phyloP scores from a whole-genome alignment of 2,797 vertebrate species.

The Esox lucius region DNA sequence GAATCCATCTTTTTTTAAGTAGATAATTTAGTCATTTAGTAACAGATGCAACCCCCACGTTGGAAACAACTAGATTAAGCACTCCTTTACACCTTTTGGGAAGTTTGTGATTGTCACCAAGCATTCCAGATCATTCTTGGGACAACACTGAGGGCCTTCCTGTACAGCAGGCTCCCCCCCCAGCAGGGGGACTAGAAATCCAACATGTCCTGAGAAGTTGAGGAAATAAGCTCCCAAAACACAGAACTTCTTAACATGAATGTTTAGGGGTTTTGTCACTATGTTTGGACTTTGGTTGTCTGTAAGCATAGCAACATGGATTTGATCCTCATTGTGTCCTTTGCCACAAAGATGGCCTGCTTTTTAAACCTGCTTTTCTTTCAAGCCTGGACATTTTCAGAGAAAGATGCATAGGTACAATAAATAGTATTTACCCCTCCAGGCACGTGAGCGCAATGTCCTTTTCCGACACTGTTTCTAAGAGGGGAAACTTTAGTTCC shows the following conservation, averaged over 20 bases:
- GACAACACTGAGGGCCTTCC: not conserved
- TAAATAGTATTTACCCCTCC: not conserved
- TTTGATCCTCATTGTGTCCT: not conserved
- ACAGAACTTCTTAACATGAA: not conserved
- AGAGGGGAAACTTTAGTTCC: constrained; percentile 14
- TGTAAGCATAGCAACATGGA: not conserved
- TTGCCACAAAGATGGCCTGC: not conserved
- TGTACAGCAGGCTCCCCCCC: not conserved
- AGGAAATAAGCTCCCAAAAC: not conserved
- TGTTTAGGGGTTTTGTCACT: not conserved
- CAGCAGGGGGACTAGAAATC: not conserved
- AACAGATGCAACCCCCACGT: no score
- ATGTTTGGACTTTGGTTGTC: not conserved
- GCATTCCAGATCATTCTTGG: not conserved
- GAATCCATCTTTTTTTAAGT: no score
- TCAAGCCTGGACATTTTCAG: not conserved
- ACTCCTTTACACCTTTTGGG: not conserved
- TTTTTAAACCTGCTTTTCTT: not conserved
- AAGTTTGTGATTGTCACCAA: not conserved
- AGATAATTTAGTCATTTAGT: no score
- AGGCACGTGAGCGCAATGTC: not conserved
- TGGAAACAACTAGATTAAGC: no score
- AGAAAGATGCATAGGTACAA: not conserved
- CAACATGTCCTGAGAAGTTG: not conserved
- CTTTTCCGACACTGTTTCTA: constrained; percentile 11